Conservation (phyloP, 2,113 vertebrate genomes). For the Muntiacus muntjak region DNA sequence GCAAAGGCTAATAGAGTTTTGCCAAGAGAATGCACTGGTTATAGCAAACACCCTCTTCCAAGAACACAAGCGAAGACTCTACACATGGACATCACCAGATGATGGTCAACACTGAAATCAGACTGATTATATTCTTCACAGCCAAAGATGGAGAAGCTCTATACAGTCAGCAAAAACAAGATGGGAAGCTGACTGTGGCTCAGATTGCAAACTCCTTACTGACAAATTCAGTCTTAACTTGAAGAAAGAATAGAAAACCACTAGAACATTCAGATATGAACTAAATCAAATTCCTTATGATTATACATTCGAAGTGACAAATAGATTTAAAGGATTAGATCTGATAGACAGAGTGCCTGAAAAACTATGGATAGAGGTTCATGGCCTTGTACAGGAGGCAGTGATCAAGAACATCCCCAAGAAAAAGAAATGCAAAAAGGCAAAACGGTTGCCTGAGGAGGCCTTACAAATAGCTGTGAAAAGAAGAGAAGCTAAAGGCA, state of each 20-base stretch:
- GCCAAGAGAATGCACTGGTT: not conserved
- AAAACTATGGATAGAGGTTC: not conserved
- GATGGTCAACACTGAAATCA: not conserved
- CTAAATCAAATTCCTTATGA: not conserved
- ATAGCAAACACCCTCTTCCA: not conserved
- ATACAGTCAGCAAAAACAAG: not conserved
- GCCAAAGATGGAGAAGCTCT: not conserved
- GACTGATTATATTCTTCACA: not conserved
- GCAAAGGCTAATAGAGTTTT: not conserved
- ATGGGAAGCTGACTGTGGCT: not conserved
- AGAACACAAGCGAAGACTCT: not conserved
- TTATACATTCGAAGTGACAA: not conserved
- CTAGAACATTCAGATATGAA: not conserved
- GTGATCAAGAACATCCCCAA: not conserved
- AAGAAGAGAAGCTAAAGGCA: not conserved
- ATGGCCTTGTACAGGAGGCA: not conserved
- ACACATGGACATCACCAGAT: not conserved
- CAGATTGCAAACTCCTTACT: not conserved
- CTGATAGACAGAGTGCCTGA: not conserved
- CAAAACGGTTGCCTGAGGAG: not conserved
- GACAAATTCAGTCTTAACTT: not conserved
- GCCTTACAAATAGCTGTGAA: not conserved
- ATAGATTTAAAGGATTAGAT: not conserved
- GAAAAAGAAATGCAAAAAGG: not conserved
- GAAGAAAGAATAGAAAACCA: not conserved